Evolutionary conservation across 2,113 vertebrate genomes (phyloP), one percentile per base, ranked within the genome.

Genomic region (Alces alces): DNA sequence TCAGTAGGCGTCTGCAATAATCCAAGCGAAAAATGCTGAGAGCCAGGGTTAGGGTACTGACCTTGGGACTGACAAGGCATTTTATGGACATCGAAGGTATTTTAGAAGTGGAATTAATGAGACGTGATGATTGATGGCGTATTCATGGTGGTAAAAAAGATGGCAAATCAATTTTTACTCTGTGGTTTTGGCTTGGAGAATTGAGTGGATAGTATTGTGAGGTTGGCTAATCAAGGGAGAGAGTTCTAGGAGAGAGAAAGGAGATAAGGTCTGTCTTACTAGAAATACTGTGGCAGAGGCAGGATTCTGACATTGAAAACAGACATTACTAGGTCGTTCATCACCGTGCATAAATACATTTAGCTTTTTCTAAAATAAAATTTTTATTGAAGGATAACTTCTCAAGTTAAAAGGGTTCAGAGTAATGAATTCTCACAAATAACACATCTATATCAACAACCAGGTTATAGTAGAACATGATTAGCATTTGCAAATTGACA

Each of bases 21-120:
- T 92, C 86, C 58, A 93, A 52, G 86, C 52, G 39, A 58, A 28
- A 95, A 82, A 86, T 70, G 23, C 7, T 50, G 5, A 96, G 43
- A 86, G 47, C 7, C 28, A 66, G 25, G 33, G 27, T 30, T 55
- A 70, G 43, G 25, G 28, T 36, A 85, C 3, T 66, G 86, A 82
- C 11, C n/a, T 73, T 66, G 64, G 50, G n/a, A 88, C 39, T 64
- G 47, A 52, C 50, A 87, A 92, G 57, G 16, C 45, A 85, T 82
- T 93, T 95, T 95, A 54, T 61, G 58, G 79, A 43, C 12, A 7
- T 27, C 19, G 58, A 96, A 92, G 30, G 95, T 28, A 85, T 78
- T 91, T 91, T 89, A 94, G 76, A 78, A 86, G 88, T 70, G 93
- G 58, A 95, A 76, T 96, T 96, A 94, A 94, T 82, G 78, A 92